These are phyloP conservation scores for Meriones psammophilus DNA, from an alignment of 2,797 vertebrate genomes.

Conservation along the genomic window DNA sequence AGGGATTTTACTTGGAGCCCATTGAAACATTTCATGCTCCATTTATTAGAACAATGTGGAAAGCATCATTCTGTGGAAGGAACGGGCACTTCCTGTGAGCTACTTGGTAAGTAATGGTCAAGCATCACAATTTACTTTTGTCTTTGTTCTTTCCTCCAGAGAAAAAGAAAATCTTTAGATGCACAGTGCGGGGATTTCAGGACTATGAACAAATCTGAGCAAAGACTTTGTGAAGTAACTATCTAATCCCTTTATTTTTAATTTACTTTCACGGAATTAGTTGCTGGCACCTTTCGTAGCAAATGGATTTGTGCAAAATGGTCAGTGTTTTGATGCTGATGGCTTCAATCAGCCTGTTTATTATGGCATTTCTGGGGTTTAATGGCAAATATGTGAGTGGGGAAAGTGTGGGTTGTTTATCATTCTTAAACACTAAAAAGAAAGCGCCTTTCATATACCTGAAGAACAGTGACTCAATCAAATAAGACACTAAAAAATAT, in stretches of 20 bases:
- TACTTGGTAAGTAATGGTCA: not conserved
- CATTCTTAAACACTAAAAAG: not conserved
- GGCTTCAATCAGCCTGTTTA: not conserved
- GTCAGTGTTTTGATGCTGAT: not conserved
- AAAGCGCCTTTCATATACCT: not conserved
- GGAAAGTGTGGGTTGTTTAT: not conserved
- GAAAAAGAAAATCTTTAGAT: not conserved
- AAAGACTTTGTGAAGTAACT: not conserved
- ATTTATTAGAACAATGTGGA: slow-evolving; percentile 29
- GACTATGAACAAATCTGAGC: slow-evolving; percentile 6
- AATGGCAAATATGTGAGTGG: not conserved
- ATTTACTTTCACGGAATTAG: not conserved
- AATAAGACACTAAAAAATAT: not conserved
- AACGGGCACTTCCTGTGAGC: not conserved
- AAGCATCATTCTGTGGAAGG: not conserved
- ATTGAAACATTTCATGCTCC: not conserved
- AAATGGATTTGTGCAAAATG: not conserved
- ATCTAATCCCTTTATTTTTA: not conserved
- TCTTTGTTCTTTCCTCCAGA: not conserved
- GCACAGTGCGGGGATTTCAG: not conserved
- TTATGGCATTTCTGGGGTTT: not conserved
- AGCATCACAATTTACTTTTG: not conserved
- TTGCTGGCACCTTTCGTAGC: not conserved
- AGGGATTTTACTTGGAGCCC: not conserved
- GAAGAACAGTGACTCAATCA: not conserved